Percentiles rank a stretch among this genome's conserved stretches.
These are phyloP conservation scores for Calosoma granatense DNA, from an alignment of 1,140 invertebrate species.

Conservation along the genomic window DNA sequence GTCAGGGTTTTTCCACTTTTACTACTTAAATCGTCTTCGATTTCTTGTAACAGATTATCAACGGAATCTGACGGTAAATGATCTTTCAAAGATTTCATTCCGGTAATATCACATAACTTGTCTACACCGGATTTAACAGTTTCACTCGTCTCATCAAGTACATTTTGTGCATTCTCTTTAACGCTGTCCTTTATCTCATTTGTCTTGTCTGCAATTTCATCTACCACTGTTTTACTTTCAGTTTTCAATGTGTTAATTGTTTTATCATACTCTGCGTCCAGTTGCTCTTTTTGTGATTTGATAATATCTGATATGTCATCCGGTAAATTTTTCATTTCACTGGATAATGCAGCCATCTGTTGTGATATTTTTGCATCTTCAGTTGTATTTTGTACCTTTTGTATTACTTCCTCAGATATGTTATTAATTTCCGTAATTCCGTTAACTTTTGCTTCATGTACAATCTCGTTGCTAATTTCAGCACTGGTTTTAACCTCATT, in stretches of 20 bases:
- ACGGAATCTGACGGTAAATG: slow-evolving; percentile 19
- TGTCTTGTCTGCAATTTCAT: slow-evolving; percentile 25
- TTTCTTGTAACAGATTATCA: slow-evolving; percentile 15
- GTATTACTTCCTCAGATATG: slow-evolving; percentile 26
- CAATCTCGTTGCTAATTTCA: slow-evolving; percentile 15
- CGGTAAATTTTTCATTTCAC: slow-evolving; percentile 16
- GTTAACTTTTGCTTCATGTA: slow-evolving; percentile 17
- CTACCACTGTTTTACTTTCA: slow-evolving; percentile 38
- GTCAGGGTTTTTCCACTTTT: slow-evolving; percentile 16
- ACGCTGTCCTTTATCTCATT: slow-evolving; percentile 21
- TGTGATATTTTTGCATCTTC: slow-evolving; percentile 21
- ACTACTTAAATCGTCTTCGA: slow-evolving; percentile 20
- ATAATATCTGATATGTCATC: not conserved
- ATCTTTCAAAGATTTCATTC: slow-evolving; percentile 17
- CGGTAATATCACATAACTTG: slow-evolving; percentile 1
- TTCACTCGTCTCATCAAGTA: slow-evolving; percentile 11
- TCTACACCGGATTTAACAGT: slow-evolving; percentile 5
- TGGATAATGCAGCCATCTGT: slow-evolving; percentile 12
- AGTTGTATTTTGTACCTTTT: slow-evolving; percentile 22
- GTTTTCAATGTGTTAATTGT: slow-evolving; percentile 36
- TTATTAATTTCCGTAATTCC: not conserved
- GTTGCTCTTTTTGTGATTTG: not conserved
- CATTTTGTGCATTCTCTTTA: slow-evolving; percentile 24
- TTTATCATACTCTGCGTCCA: slow-evolving; percentile 24
- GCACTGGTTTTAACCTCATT: not conserved